Percentiles rank a stretch among this genome's conserved stretches.
phyloP scores from a whole-genome alignment of 2,797 vertebrate species.

The Tauraco hartlaubi region DNA sequence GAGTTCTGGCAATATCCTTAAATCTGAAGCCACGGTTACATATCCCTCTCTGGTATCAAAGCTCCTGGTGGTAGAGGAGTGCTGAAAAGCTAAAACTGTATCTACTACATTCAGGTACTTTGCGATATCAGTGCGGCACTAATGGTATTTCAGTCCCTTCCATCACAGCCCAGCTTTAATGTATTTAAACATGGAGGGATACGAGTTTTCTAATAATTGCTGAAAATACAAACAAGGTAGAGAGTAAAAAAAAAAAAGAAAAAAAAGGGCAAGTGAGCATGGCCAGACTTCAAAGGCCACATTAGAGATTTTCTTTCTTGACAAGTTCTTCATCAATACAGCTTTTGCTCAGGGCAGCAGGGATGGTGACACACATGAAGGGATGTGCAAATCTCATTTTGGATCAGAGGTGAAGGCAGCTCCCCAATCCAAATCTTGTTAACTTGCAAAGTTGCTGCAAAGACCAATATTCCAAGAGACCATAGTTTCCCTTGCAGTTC shows the following conservation, averaged over 20 bases:
- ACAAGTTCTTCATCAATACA: background rate
- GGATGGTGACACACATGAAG: background rate
- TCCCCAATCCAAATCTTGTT: background rate
- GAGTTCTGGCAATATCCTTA: background rate
- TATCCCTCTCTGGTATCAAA: background rate
- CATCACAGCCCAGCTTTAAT: background rate
- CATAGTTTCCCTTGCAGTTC: background rate
- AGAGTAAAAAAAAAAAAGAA: background rate
- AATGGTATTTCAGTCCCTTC: background rate
- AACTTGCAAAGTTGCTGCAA: background rate
- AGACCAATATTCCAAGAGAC: background rate
- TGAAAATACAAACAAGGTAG: background rate
- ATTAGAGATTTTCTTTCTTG: background rate
- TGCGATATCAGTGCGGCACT: background rate
- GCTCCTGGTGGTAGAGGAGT: background rate
- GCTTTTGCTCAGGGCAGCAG: background rate
- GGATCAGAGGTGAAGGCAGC: background rate
- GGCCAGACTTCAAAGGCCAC: background rate
- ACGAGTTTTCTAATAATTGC: background rate
- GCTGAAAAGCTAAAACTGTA: background rate
- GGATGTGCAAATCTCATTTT: background rate
- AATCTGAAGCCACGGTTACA: background rate
- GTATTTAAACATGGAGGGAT: background rate
- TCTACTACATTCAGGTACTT: background rate
- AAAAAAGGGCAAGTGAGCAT: background rate